Evolutionary conservation across 1,140 invertebrate species (phyloP), one percentile per base, ranked within the genome.

Genomic region (Drosophila lacertosa): DNA sequence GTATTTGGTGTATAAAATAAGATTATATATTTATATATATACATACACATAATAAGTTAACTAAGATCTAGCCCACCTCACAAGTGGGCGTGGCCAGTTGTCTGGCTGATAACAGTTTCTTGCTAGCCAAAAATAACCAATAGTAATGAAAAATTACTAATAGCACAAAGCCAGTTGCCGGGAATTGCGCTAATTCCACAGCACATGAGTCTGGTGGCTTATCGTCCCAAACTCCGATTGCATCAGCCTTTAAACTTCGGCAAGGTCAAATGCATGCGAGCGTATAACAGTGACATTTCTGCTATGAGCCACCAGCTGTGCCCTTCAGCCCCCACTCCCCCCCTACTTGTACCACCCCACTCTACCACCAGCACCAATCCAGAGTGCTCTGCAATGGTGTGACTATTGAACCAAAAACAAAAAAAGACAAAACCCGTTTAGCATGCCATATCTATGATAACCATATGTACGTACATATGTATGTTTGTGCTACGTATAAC

Each of bases 161-260:
- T 11, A 42, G n/a, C n/a, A n/a, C 16, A 18, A 54, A 35, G 26
- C 50, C 9, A 26, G 44, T 64, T 64, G 60, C 48, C 40, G 55
- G 26, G 39, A 15, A 42, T 7, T 42, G 15, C 20, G 37, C 48
- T 33, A 40, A 50, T 57, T 57, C 35, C 26, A 37, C 2, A 47
- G 45, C 45, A 26, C 6, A 10, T 48, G 22, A 48, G 29, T 42
- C 20, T 47, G 16, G 13, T 15, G n/a, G 22, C 18, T 24, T 20
- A 22, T 57, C 42, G 10, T 18, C 18, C 24, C 40, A 55, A 66
- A 13, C 45, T n/a, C 24, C 37, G 51, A 65, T 70, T 70, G 67
- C 67, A 70, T 70, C 67, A 70, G 67, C 62, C 35, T 70, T 65
- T 70, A 70, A 70, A 70, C 67, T 70, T 70, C 51, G 45, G 42